phyloP scores from a whole-genome alignment of 2,113 vertebrate species.

The Madoqua kirkii region DNA sequence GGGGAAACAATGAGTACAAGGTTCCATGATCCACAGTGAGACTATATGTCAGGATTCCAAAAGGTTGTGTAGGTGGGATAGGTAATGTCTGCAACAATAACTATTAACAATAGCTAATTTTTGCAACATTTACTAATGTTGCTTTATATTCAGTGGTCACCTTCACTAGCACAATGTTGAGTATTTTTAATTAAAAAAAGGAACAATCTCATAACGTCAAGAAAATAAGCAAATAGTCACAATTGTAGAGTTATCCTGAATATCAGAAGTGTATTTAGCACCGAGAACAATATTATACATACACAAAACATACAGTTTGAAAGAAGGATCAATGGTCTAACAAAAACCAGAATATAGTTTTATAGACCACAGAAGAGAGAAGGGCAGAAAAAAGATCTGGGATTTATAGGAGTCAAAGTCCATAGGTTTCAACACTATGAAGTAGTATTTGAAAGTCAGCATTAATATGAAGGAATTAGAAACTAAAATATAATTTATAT shows the following conservation, averaged over 20 bases:
- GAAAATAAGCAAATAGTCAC: constrained; percentile 45
- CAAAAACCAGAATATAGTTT: constrained; percentile 36
- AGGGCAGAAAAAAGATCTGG: constrained; percentile 27
- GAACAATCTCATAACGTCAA: constrained; percentile 47
- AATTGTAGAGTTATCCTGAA: constrained; percentile 56
- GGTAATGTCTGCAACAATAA: not conserved
- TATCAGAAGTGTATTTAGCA: constrained; percentile 70
- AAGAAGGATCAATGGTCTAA: constrained; percentile 48
- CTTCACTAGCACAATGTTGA: constrained; percentile 6
- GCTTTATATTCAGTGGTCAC: constrained; percentile 32
- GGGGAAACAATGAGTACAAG: not conserved
- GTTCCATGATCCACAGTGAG: not conserved
- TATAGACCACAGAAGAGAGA: constrained; percentile 37
- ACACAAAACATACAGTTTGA: constrained; percentile 50
- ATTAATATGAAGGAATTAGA: not conserved
- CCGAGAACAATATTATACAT: constrained; percentile 58
- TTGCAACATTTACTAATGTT: not conserved
- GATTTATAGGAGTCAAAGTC: constrained; percentile 34
- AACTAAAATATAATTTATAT: constrained; percentile 26
- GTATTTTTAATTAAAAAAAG: constrained; percentile 56
- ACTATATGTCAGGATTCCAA: not conserved
- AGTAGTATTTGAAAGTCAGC: constrained; percentile 25
- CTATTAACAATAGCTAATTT: not conserved
- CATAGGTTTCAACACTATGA: constrained; percentile 24
- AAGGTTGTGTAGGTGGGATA: not conserved